Evolutionary conservation across 1,140 invertebrate genomes (phyloP).

Genomic region (Bombus sylvicola): DNA sequence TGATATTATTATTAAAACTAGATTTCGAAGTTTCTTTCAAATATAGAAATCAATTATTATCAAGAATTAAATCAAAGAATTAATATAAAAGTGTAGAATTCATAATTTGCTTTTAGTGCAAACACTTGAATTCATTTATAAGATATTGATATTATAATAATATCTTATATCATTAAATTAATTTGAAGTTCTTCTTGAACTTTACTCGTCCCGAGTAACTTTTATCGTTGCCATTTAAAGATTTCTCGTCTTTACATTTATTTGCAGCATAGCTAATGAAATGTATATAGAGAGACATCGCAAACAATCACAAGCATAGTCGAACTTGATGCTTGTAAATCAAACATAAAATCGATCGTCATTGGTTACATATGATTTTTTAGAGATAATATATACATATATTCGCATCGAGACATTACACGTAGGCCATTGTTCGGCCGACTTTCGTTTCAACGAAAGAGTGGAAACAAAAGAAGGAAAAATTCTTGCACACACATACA

Average conservation of each 20-base stretch:
- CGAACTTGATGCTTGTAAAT: slow-evolving; percentile 10
- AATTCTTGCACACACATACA: background rate
- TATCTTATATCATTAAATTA: background rate
- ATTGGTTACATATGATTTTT: slow-evolving; percentile 28
- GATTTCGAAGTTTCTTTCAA: background rate
- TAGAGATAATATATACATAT: slow-evolving; percentile 42
- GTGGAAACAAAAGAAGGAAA: background rate
- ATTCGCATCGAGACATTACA: slow-evolving; percentile 31
- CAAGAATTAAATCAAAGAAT: background rate
- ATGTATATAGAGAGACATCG: background rate
- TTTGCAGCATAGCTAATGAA: background rate
- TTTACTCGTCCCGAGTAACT: background rate
- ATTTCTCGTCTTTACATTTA: background rate
- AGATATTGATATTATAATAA: background rate
- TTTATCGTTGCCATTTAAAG: background rate
- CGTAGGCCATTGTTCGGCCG: background rate
- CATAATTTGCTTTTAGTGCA: slow-evolving; percentile 8
- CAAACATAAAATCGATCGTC: slow-evolving; percentile 17
- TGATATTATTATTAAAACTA: background rate
- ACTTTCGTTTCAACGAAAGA: slow-evolving; percentile 10
- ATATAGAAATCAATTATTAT: background rate
- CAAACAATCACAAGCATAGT: background rate
- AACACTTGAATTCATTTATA: slow-evolving; percentile 4
- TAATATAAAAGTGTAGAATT: background rate
- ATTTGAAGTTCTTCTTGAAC: background rate